phyloP scores from a whole-genome alignment of 2,888 invertebrate species.

The Meghimatium bilineatum region DNA sequence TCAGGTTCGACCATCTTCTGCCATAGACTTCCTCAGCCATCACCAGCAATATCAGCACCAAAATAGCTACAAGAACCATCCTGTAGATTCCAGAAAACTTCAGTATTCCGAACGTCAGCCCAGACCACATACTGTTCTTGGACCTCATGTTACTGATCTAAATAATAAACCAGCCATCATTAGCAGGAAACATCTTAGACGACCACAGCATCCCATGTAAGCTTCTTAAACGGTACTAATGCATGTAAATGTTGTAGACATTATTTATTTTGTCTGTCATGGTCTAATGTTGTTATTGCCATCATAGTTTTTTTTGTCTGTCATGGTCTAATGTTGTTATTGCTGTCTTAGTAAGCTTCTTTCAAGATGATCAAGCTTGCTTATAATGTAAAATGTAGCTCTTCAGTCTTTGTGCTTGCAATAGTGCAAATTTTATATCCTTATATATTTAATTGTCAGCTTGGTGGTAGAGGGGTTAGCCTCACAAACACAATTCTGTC shows the following conservation, averaged over 20 bases:
- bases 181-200: constrained; percentile 42
- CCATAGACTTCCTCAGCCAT: constrained; percentile 61
- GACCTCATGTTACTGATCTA: constrained; percentile 34
- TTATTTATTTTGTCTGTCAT: neutral
- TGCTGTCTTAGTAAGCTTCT: neutral
- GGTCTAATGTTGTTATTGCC: too few species aligned
- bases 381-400: neutral
- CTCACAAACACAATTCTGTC: too few species aligned
- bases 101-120: constrained; percentile 24
- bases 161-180: constrained; percentile 38
- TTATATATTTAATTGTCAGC: too few species aligned
- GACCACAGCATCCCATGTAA: constrained; percentile 36
- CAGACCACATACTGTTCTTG: constrained; percentile 56
- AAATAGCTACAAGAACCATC: constrained; percentile 31
- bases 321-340: neutral
- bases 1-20: constrained; percentile 61
- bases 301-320: neutral
- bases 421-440: neutral
- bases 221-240: neutral
- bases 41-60: constrained; percentile 19
- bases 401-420: neutral
- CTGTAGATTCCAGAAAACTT: constrained; percentile 26
- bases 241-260: neutral
- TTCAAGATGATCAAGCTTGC: neutral
- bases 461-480: too few species aligned